A percentile compares a stretch with the other conserved stretches of the same genome.
These are phyloP conservation scores for Monodelphis domestica DNA, from an alignment of 2,797 vertebrate species.

Conservation along the genomic window DNA sequence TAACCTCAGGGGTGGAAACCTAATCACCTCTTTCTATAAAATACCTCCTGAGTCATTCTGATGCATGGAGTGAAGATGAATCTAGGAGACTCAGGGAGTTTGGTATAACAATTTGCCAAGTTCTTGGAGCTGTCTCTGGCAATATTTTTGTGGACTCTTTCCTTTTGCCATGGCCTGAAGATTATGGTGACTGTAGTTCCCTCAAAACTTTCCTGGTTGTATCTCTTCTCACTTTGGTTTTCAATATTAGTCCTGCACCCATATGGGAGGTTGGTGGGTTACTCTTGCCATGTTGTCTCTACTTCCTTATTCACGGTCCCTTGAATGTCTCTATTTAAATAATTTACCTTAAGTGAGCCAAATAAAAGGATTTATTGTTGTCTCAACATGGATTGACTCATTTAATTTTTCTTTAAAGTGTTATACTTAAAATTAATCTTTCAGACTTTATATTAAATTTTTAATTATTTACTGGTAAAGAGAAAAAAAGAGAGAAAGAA, in stretches of 20 bases:
- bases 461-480: no score
- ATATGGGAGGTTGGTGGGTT: neutral
- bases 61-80: neutral
- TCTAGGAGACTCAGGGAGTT: neutral
- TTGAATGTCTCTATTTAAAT: neutral
- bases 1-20: neutral
- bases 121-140: neutral
- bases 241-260: neutral
- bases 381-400: neutral
- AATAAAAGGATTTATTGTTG: neutral
- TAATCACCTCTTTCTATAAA: neutral
- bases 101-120: neutral
- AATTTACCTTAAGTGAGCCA: neutral
- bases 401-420: neutral
- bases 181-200: neutral
- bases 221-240: neutral
- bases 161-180: neutral
- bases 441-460: no score
- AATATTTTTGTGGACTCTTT: neutral
- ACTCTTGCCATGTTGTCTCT: neutral
- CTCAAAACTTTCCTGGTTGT: neutral
- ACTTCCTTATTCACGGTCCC: neutral
- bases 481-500: no score
- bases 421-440: no score
- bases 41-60: neutral